A percentile compares a stretch with the other conserved stretches of the same genome.
Evolutionary conservation across 64 coral and sea anemone genomes (phyloP).

Genomic region (Astreopora myriophthalma): DNA sequence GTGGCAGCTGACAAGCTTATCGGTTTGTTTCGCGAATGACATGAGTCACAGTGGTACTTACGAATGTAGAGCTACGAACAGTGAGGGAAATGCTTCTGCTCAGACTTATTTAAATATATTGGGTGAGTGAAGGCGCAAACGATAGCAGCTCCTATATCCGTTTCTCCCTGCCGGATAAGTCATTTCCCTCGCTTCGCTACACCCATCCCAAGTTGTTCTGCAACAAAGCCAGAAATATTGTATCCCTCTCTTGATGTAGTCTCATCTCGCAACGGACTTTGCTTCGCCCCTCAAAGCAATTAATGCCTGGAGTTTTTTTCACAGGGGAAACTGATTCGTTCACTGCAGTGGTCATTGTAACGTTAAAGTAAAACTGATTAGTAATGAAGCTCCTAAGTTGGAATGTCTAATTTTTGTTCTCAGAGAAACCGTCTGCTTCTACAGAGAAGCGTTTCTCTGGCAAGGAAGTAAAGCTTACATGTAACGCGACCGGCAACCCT

Average conservation of each 20-base stretch:
- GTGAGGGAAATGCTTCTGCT: neutral
- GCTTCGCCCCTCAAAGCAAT: too few relatives aligned
- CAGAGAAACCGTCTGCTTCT: neutral
- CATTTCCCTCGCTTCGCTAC: too few relatives aligned
- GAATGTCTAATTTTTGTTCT: neutral
- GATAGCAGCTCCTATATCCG: too few relatives aligned
- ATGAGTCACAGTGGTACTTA: conserved; percentile 56
- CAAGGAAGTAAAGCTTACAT: neutral
- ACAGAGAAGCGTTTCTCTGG: neutral
- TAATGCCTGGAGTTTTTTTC: too few relatives aligned
- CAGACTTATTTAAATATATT: conserved; percentile 37
- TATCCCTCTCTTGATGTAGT: too few relatives aligned
- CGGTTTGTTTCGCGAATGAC: conserved; percentile 24
- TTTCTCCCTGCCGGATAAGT: too few relatives aligned
- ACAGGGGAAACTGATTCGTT: too few relatives aligned
- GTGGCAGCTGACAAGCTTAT: neutral
- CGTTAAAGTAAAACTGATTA: neutral
- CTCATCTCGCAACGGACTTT: too few relatives aligned
- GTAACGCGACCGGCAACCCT: conserved; percentile 56
- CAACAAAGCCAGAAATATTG: too few relatives aligned
- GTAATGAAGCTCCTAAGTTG: neutral
- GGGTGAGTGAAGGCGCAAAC: conserved; percentile 36
- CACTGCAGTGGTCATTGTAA: too few relatives aligned
- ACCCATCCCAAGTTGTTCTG: too few relatives aligned
- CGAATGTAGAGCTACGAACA: conserved; percentile 56